Evolutionary conservation across 2,888 invertebrate genomes (phyloP).

Genomic region (Heliconius erato): DNA sequence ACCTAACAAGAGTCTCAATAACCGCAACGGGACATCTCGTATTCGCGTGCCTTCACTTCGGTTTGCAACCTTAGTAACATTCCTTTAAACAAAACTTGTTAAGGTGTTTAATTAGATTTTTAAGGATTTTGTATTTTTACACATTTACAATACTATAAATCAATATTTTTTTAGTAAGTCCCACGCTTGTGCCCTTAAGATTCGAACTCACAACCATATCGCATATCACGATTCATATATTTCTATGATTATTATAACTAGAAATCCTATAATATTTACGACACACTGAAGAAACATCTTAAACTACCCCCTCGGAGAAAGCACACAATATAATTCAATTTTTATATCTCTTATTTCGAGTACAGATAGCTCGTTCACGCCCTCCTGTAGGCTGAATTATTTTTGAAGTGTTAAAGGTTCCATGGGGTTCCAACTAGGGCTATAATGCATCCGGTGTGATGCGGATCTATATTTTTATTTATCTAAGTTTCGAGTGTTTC

Average conservation of each 20-base stretch:
- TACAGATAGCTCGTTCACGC: constrained; percentile 47
- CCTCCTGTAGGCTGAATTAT: constrained; percentile 61
- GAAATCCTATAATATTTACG: neutral
- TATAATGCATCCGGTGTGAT: constrained; percentile 49
- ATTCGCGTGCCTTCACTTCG: constrained; percentile 35
- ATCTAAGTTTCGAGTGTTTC: constrained; percentile 45
- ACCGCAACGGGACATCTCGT: constrained; percentile 51
- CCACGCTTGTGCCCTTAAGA: too few species aligned
- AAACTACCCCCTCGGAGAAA: constrained; percentile 22
- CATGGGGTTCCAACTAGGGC: constrained; percentile 55
- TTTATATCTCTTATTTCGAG: constrained; percentile 49
- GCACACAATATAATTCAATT: constrained; percentile 47
- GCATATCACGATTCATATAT: neutral
- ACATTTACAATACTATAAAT: too few species aligned
- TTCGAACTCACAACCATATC: too few species aligned
- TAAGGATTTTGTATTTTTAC: neutral
- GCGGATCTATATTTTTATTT: constrained; percentile 33
- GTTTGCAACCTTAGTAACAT: constrained; percentile 22
- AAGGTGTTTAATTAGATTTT: neutral
- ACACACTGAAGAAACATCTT: constrained; percentile 1
- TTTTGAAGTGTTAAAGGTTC: constrained; percentile 76
- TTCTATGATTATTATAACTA: neutral
- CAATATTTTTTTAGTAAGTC: too few species aligned
- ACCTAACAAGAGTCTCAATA: constrained; percentile 54
- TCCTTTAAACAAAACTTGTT: constrained; percentile 11